Conservation (phyloP, 2,888 invertebrate species). For the Leptogaster cylindrica region DNA sequence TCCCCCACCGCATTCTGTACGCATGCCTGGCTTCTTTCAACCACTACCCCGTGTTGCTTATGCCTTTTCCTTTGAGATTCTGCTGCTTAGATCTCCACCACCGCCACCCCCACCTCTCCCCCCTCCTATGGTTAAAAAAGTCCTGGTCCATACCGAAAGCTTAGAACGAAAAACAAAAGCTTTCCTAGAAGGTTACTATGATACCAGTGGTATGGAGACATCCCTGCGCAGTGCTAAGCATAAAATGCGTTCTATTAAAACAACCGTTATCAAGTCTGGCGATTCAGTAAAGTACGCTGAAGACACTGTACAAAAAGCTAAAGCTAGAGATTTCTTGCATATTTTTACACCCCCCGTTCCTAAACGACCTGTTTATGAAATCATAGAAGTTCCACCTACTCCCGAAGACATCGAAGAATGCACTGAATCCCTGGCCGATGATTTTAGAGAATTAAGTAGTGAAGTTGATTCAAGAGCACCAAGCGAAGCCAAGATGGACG, state of each 20-base stretch:
- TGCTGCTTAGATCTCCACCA: conserved; percentile 56
- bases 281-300: conserved; percentile 61
- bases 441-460: conserved; percentile 57
- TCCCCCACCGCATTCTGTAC: conserved; percentile 56
- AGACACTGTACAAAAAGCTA: conserved; percentile 62
- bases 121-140: conserved; percentile 57
- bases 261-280: conserved; percentile 58
- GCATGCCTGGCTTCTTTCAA: conserved; percentile 62
- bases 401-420: conserved; percentile 51
- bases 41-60: conserved; percentile 60
- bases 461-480: conserved; percentile 55
- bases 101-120: conserved; percentile 58
- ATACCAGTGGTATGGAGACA: conserved; percentile 55
- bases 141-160: conserved; percentile 59
- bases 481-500: conserved; percentile 57
- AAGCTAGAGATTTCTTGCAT: conserved; percentile 60
- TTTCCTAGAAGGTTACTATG: conserved; percentile 59
- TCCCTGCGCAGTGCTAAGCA: conserved; percentile 60
- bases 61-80: conserved; percentile 61
- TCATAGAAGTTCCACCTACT: conserved; percentile 56
- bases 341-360: conserved; percentile 60
- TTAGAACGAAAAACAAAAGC: conserved; percentile 60
- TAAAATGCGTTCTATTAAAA: conserved; percentile 61
- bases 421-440: conserved; percentile 56
- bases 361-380: conserved; percentile 59